Evolutionary conservation across 2,113 vertebrate species (phyloP).

Genomic region (Melanerpes formicivorus): DNA sequence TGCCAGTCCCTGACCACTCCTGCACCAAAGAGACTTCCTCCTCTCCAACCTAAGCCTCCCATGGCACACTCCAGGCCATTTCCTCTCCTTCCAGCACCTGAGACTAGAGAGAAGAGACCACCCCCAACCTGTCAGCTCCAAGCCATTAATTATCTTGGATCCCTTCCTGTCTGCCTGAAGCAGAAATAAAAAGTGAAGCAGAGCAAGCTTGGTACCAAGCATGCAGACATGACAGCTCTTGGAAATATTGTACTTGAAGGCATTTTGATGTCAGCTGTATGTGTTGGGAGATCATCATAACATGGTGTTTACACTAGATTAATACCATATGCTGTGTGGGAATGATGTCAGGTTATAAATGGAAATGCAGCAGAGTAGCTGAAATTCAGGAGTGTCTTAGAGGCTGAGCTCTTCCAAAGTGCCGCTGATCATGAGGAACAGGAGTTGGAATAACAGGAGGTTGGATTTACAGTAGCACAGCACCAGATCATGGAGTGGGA

Average conservation of each 20-base stretch:
- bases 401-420: conserved; percentile 36
- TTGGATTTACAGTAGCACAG: neutral
- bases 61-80: too few relatives aligned
- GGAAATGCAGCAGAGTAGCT: conserved; percentile 61
- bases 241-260: conserved; percentile 65
- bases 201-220: neutral
- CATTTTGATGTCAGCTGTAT: conserved; percentile 66
- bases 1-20: too few relatives aligned
- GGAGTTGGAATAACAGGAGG: conserved; percentile 7
- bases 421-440: conserved; percentile 32
- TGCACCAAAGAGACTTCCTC: too few relatives aligned
- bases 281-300: conserved; percentile 66
- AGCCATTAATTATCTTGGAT: neutral
- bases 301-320: conserved; percentile 69
- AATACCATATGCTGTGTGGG: conserved; percentile 73
- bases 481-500: too few relatives aligned
- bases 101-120: too few relatives aligned
- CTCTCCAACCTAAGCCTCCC: too few relatives aligned
- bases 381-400: conserved; percentile 26
- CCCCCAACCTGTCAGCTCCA: too few relatives aligned
- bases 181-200: conserved; percentile 8
- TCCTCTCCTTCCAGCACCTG: too few relatives aligned
- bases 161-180: neutral
- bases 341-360: conserved; percentile 71
- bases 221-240: conserved; percentile 48